Percentiles rank a stretch among this genome's conserved stretches.
Conservation (phyloP, 2,113 vertebrate genomes). For the Oplegnathus fasciatus region DNA sequence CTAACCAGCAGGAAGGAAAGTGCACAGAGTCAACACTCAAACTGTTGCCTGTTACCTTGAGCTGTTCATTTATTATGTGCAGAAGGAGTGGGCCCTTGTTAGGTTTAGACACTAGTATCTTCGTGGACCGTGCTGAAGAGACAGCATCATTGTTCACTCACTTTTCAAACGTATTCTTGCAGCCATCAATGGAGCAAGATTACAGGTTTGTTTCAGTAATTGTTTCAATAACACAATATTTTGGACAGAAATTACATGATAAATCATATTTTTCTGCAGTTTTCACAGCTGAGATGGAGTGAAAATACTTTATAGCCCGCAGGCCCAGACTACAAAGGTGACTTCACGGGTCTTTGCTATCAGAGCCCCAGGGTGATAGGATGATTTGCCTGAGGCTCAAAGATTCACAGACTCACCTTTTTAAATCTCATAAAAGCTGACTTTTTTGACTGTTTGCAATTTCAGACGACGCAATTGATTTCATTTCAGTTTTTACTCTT, state of each 20-base stretch:
- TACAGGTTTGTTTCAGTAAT: neutral
- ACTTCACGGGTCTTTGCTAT: slow-evolving; percentile 46
- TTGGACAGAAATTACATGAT: neutral
- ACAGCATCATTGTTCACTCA: neutral
- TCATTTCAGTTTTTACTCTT: neutral
- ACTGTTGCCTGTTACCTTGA: slow-evolving; percentile 7
- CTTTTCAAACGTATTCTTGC: neutral
- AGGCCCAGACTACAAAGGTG: slow-evolving; percentile 41
- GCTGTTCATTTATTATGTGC: neutral
- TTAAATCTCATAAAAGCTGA: slow-evolving; percentile 36
- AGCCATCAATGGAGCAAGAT: neutral
- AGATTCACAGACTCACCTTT: slow-evolving; percentile 32
- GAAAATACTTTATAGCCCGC: slow-evolving; percentile 6
- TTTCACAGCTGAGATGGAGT: neutral
- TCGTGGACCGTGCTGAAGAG: neutral
- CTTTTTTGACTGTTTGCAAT: slow-evolving; percentile 18
- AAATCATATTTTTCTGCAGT: neutral
- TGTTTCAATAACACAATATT: neutral
- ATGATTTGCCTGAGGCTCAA: slow-evolving; percentile 47
- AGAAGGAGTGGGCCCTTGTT: neutral
- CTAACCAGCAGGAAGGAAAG: neutral
- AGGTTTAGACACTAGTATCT: neutral
- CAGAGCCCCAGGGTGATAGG: slow-evolving; percentile 43
- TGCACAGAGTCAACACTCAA: neutral
- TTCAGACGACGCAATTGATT: neutral